Evolutionary conservation across 35 echinoderm and acorn worm species (phyloP).

Genomic region (Chiridota heheva): DNA sequence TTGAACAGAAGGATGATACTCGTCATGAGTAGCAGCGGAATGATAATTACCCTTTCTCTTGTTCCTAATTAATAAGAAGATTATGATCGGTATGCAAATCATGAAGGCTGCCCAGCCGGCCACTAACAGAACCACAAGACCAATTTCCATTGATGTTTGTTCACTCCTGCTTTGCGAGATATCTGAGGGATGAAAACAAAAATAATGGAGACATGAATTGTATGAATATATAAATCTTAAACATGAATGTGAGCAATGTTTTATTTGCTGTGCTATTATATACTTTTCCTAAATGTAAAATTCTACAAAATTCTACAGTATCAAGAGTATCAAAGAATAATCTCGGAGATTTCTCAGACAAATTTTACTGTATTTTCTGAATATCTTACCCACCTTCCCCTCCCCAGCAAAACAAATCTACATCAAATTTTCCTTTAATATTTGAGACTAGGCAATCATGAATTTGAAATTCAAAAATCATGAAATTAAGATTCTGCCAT

Average conservation of each 20-base stretch:
- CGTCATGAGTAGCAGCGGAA: slow-evolving; percentile 57
- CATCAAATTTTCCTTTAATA: not conserved
- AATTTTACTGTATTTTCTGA: no score
- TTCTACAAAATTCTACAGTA: not conserved
- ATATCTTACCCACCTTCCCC: no score
- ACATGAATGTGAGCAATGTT: not conserved
- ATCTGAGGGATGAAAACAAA: slow-evolving; percentile 1
- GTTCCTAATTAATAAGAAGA: slow-evolving; percentile 49
- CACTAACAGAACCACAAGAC: slow-evolving; percentile 36
- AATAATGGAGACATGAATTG: not conserved
- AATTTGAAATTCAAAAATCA: not conserved
- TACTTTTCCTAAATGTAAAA: not conserved
- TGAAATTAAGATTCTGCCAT: not conserved
- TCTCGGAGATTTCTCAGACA: no score
- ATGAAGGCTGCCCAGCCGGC: slow-evolving; percentile 54
- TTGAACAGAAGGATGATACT: slow-evolving; percentile 55
- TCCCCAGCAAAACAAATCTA: no score
- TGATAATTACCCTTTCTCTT: slow-evolving; percentile 77
- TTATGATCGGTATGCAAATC: slow-evolving; percentile 41
- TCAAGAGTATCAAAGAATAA: not conserved
- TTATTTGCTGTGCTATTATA: not conserved
- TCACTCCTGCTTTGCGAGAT: not conserved
- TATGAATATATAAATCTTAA: not conserved
- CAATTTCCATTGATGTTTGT: slow-evolving; percentile 15
- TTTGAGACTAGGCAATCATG: not conserved